phyloP scores from a whole-genome alignment of 1,140 invertebrate genomes.

The Brachionus plicatilis region DNA sequence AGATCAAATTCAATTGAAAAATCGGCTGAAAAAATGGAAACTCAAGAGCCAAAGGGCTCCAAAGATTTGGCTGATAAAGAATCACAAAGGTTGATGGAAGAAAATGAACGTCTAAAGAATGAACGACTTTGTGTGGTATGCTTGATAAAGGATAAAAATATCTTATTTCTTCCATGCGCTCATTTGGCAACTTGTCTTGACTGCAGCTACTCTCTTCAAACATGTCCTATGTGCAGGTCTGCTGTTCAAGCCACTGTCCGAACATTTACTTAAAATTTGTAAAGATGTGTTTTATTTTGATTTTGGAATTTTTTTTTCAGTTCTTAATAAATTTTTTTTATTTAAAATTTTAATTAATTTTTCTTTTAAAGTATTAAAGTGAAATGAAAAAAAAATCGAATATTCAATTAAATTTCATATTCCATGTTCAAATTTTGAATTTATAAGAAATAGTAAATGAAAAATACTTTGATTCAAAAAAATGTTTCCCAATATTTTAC shows the following conservation, averaged over 20 bases:
- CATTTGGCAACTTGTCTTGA: slow-evolving; percentile 32
- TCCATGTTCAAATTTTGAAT: too few species aligned
- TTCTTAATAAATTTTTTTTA: background rate
- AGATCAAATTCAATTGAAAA: background rate
- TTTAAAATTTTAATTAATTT: background rate
- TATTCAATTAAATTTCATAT: too few species aligned
- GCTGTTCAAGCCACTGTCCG: slow-evolving; percentile 5
- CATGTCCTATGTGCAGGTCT: slow-evolving; percentile 27
- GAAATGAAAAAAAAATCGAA: too few species aligned
- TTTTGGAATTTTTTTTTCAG: background rate
- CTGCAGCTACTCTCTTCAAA: slow-evolving; percentile 4
- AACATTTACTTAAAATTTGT: slow-evolving; percentile 23
- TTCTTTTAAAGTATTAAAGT: too few species aligned
- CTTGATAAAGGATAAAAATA: background rate
- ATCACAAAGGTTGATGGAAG: background rate
- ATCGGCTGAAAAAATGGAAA: background rate
- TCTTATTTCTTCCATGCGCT: slow-evolving; percentile 23
- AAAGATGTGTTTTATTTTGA: slow-evolving; percentile 6
- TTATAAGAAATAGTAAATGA: too few species aligned
- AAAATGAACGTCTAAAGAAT: slow-evolving; percentile 16
- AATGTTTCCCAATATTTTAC: too few species aligned
- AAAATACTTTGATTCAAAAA: too few species aligned
- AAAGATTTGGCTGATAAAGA: background rate
- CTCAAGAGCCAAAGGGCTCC: background rate
- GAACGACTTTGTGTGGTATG: slow-evolving; percentile 24